Percentiles rank a stretch among this genome's conserved stretches.
Evolutionary conservation across 2,888 invertebrate genomes (phyloP).

Genomic region (Rhogogaster chlorosoma): DNA sequence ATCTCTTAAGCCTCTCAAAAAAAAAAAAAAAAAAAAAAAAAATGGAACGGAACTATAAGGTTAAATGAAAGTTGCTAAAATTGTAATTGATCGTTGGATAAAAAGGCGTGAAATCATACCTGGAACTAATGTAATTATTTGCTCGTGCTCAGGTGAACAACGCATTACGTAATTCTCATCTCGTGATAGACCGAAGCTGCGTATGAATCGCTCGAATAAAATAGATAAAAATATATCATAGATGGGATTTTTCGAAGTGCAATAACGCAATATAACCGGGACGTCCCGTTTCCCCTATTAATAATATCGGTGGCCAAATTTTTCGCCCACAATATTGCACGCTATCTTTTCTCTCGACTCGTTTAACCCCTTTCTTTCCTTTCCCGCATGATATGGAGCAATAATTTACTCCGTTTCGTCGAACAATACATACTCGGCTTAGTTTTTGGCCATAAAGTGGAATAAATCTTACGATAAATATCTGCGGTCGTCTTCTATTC

Average conservation of each 20-base stretch:
- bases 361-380: neutral
- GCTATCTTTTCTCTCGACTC: neutral
- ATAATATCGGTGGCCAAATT: constrained; percentile 32
- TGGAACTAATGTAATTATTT: neutral
- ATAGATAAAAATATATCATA: neutral
- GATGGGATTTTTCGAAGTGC: neutral
- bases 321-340: constrained; percentile 22
- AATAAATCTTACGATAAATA: neutral
- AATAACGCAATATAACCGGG: neutral
- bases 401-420: neutral
- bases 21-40: neutral
- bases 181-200: neutral
- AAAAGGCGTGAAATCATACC: neutral
- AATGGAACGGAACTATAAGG: neutral
- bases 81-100: neutral
- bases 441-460: neutral
- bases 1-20: neutral
- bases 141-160: neutral
- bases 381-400: neutral
- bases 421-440: neutral
- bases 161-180: neutral
- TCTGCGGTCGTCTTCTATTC: neutral
- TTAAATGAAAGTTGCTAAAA: neutral
- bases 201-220: neutral
- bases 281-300: neutral